A percentile compares a stretch with the other conserved stretches of the same genome.
phyloP scores from a whole-genome alignment of 2,113 vertebrate species.

The Chauna torquata region DNA sequence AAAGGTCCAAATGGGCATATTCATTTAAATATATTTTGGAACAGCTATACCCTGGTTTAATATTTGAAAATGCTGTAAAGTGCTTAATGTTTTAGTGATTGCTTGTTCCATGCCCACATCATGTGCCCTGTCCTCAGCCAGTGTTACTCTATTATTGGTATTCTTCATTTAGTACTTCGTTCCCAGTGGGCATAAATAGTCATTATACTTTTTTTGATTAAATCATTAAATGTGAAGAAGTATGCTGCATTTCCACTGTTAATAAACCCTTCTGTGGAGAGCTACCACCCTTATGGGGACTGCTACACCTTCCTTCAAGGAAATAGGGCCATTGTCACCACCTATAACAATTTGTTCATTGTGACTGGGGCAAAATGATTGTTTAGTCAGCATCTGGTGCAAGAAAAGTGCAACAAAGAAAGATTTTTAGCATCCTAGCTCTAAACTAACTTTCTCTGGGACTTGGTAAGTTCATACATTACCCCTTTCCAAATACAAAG shows the following conservation, averaged over 20 bases:
- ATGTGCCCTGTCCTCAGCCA: neutral
- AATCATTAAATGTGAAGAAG: neutral
- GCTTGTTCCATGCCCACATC: neutral
- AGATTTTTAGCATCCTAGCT: neutral
- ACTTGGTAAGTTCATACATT: neutral
- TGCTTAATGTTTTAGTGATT: neutral
- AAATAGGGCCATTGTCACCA: neutral
- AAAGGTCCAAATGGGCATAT: neutral
- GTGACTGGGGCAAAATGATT: neutral
- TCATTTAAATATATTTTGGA: neutral
- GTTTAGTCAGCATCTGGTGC: neutral
- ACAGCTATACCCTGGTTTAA: neutral
- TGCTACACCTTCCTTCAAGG: neutral
- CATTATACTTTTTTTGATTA: neutral
- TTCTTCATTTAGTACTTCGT: neutral
- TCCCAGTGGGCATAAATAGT: neutral
- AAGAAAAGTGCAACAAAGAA: neutral
- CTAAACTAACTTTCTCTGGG: neutral
- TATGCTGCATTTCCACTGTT: neutral
- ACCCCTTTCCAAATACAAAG: neutral
- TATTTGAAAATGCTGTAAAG: neutral
- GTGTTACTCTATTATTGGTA: neutral
- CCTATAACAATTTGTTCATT: neutral
- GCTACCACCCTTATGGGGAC: neutral
- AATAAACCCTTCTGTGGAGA: neutral